Evolutionary conservation across 1,140 invertebrate species (phyloP), one percentile per base, ranked within the genome.

Genomic region (Zaprionus taronus): DNA sequence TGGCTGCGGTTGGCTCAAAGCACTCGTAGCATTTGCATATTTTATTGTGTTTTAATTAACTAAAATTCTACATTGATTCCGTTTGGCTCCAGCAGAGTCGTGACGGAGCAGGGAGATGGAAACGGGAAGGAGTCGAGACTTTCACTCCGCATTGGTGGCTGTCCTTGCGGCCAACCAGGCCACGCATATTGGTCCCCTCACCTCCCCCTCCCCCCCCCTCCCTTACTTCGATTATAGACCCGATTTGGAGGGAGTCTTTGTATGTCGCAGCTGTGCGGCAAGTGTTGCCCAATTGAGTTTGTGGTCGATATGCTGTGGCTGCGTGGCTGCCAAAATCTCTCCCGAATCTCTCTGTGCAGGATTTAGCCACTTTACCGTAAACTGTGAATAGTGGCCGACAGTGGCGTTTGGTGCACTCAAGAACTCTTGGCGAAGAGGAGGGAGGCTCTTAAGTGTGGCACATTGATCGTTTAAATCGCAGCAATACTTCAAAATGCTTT

Each of bases 21-120:
- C 57, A 57, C 68, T 72, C 69, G 38, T 34, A 51, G 56, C 63
- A 73, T 80, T 66, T 87, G 84, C 81, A 87, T 87, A 89, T 89
- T 84, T 87, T 84, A 87, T 89, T 87, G 84, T 87, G 77, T 89
- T 87, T 87, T 87, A 87, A 87, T 87, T 89, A 87, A 87, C 84
- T 89, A 75, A 87, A 87, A 72, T 66, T 60, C 60, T 79, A 58
- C 70, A 77, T 77, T 73, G 70, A 77, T 77, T 77, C 41, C 24
- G 26, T 65, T 66, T 44, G 61, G 47, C 68, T 58, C 53, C n/a
- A 36, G 24, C 38, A 17, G 28, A 38, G 51, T 57, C 14, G 20
- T 7, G 49, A 20, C 20, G n/a, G 15, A 22, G 38, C n/a, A 7
- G 44, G 20, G 4, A 11, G 3, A 20, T 7, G 28, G 22, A 31